Evolutionary conservation across 2,888 invertebrate species (phyloP), one percentile per base, ranked within the genome.

Genomic region (Galerucella calmariensis): DNA sequence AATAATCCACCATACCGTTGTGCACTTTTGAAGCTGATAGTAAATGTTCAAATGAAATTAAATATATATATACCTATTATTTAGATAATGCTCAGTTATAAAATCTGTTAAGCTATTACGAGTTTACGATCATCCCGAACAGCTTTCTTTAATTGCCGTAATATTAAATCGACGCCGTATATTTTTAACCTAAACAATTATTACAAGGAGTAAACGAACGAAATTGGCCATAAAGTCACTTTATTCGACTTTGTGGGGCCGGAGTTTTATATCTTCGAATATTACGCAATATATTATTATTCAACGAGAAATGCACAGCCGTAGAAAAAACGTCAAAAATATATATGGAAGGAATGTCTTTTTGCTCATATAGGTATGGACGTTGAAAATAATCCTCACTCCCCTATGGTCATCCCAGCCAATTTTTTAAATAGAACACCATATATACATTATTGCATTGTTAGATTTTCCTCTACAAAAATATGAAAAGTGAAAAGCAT

Each of bases 121-220:
- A 74, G 66, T 81, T 82, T 81, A 81, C 73, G 78, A 77, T 77
- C 75, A 76, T 78, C 78, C 73, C 69, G 76, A 79, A 82, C 80
- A 76, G 81, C 78, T 81, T 80, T 77, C 78, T 79, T 80, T 81
- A 81, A 81, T 82, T 81, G 80, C 80, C 73, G 75, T 79, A 79
- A 81, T 81, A 82, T 82, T 82, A 81, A 81, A 81, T 76, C 69
- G 77, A 51, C 72, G 61, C 66, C 67, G 67, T 72, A 72, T 75
- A 76, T 67, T 69, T 46, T 67, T 53, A 41, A 68, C 69, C 68
- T 75, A 70, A 73, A 78, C 71, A 70, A 72, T 73, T 72, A 74
- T 75, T 74, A 72, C 59, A n/a, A 46, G 20, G 77, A 77, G 76
- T 78, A 75, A 79, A 76, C 77, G 79, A 67, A 79, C 72, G 59